Base-by-base conservation (phyloP, 2,113 vertebrate species). In the Oxygymnocypris stewartii region DNA sequence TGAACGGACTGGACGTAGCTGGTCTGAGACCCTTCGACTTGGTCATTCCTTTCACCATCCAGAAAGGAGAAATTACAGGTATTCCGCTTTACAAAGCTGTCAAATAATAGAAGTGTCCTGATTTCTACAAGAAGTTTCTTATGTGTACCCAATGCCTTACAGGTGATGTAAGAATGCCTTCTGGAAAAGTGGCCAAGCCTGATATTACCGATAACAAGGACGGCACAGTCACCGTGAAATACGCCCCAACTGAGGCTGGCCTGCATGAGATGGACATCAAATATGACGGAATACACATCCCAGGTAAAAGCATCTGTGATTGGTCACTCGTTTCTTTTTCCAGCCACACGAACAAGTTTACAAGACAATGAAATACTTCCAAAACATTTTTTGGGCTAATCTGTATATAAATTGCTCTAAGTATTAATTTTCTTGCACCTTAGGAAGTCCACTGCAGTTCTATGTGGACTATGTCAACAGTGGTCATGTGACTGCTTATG, bases 1-100 rank as follows among this genome's bases (percentile, higher is more conserved):
- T 98, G 90, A 98, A 98, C 0, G 96, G 97, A 35, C 90, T 98
- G 85, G 97, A 98, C 3, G 94, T 97, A 87, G 95, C 96, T 2
- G 96, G 96, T 73, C 91, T 99, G 80, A 92, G 97, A 78, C 97
- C 97, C 10, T 99, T 98, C n/a, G 97, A 98, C 93, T 93, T 98
- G 84, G 97, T 98, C 88, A 98, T 98, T 90, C 97, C 97, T 12
- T 98, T 98, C 91, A 97, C 97, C 88, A 97, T 98, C 91, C 96
- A 98, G 92, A 98, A 98, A 87, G 97, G 97, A 2, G 97, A 98
- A 91, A 97, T 98, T 87, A 98, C 97, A 7, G 97, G 97, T 97
- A 90, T 23, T 42, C 18, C 23, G 6, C 69, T 23, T 49, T 23
- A 2, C 18, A 6, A 40, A 74, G 14, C 7, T 16, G 7, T 76